phyloP scores from a whole-genome alignment of 2,113 vertebrate genomes.

The Scomber colias region DNA sequence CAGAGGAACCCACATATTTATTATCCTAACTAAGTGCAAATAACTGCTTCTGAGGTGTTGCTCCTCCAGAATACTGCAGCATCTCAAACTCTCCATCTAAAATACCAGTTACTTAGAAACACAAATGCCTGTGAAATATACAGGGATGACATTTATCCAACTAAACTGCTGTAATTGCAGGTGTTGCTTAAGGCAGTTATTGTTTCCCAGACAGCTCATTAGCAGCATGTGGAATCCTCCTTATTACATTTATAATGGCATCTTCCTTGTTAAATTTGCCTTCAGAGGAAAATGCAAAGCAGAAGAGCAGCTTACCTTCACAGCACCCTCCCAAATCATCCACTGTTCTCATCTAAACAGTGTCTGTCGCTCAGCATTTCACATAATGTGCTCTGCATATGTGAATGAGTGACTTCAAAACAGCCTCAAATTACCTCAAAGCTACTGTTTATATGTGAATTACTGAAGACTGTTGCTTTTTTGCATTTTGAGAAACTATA shows the following conservation, averaged over 20 bases:
- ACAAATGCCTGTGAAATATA: slow-evolving; percentile 39
- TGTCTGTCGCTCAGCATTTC: slow-evolving; percentile 20
- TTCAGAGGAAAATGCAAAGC: slow-evolving; percentile 43
- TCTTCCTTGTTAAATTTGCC: slow-evolving; percentile 44
- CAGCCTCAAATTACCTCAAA: background rate
- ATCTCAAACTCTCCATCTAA: slow-evolving; percentile 13
- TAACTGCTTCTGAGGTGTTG: background rate
- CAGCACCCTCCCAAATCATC: slow-evolving; percentile 12
- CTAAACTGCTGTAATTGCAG: slow-evolving; percentile 58
- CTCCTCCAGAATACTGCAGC: background rate
- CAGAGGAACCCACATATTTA: slow-evolving; percentile 16
- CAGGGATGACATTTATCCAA: slow-evolving; percentile 61
- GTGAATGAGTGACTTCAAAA: slow-evolving; percentile 29
- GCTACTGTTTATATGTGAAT: background rate
- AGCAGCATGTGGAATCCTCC: slow-evolving; percentile 38
- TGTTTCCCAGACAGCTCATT: slow-evolving; percentile 69
- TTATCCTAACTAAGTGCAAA: slow-evolving; percentile 20
- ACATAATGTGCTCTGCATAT: background rate
- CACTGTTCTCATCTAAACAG: slow-evolving; percentile 24
- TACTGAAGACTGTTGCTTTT: background rate
- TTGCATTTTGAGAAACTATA: background rate
- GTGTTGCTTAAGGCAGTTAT: slow-evolving; percentile 53
- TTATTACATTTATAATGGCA: slow-evolving; percentile 58
- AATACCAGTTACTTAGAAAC: slow-evolving; percentile 30
- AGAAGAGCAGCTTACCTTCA: slow-evolving; percentile 16